Evolutionary conservation across 1,140 invertebrate genomes (phyloP).

Genomic region (Drosophila willistoni): DNA sequence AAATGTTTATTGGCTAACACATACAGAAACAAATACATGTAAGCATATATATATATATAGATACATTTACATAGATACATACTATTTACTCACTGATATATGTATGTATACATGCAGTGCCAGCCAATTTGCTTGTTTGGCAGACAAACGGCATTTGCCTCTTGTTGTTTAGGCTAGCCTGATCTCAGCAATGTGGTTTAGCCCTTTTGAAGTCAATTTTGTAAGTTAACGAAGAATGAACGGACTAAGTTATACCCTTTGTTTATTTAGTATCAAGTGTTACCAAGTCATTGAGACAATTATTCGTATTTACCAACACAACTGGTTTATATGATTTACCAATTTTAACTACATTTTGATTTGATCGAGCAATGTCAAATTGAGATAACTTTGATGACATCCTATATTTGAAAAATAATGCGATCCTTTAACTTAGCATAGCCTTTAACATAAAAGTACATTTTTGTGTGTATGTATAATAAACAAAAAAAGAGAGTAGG

Average conservation of each 20-base stretch:
- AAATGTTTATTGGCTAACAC: conserved; percentile 62
- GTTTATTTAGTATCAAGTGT: no score
- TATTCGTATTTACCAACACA: no score
- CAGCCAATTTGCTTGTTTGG: conserved; percentile 53
- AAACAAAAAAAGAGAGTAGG: no score
- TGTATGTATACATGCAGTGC: conserved; percentile 27
- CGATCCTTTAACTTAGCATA: no score
- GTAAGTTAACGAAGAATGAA: background rate
- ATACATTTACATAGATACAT: background rate
- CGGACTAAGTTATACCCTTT: background rate
- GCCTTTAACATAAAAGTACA: no score
- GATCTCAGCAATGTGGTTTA: background rate
- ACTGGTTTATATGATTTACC: no score
- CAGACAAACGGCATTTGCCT: conserved; percentile 40
- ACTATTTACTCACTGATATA: background rate
- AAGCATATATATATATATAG: background rate
- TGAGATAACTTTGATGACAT: no score
- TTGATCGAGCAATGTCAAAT: no score
- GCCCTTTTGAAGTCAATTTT: background rate
- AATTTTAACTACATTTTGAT: no score
- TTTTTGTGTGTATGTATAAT: no score
- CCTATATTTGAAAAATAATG: no score
- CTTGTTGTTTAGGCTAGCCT: conserved; percentile 13
- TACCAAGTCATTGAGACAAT: no score
- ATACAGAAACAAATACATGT: background rate